Percentiles rank a stretch among this genome's conserved stretches.
These are phyloP conservation scores for Denticeps clupeoides DNA, from an alignment of 2,797 vertebrate species.

Conservation along the genomic window DNA sequence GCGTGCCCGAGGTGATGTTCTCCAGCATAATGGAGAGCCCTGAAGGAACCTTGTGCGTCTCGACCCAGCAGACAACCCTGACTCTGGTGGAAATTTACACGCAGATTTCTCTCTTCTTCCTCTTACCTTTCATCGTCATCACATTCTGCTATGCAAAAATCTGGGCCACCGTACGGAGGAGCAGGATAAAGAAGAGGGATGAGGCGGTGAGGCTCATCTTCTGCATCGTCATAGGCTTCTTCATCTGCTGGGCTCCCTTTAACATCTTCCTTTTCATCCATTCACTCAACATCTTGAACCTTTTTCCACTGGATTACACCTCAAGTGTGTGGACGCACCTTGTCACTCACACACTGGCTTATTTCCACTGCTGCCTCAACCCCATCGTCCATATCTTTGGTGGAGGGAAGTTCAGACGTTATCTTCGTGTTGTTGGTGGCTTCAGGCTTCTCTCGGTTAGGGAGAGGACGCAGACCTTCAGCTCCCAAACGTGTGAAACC, in stretches of 20 bases:
- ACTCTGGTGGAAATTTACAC: constrained; percentile 10
- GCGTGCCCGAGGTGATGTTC: constrained; percentile 26
- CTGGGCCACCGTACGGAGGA: constrained; percentile 13
- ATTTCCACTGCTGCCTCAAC: constrained; percentile 41
- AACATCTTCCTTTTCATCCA: constrained; percentile 33
- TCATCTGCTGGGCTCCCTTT: constrained; percentile 40
- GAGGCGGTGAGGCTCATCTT: constrained; percentile 30
- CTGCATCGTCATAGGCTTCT: constrained; percentile 25
- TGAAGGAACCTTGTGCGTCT: background rate
- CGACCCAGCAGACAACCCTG: background rate
- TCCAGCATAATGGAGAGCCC: background rate
- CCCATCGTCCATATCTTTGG: constrained; percentile 38
- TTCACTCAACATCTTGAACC: background rate
- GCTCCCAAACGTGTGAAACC: constrained; percentile 3
- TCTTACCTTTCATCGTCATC: constrained; percentile 33
- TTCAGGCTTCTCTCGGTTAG: background rate
- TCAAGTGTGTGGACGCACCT: background rate
- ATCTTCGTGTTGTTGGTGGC: constrained; percentile 5
- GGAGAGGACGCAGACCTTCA: constrained; percentile 9
- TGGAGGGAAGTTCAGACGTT: constrained; percentile 29
- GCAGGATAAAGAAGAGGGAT: constrained; percentile 18
- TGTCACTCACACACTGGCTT: constrained; percentile 31
- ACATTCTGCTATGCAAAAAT: constrained; percentile 31
- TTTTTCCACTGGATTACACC: background rate
- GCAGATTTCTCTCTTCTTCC: constrained; percentile 35